Percentiles rank a stretch among this genome's conserved stretches.
phyloP scores from a whole-genome alignment of 2,113 vertebrate genomes.

The Parus major region DNA sequence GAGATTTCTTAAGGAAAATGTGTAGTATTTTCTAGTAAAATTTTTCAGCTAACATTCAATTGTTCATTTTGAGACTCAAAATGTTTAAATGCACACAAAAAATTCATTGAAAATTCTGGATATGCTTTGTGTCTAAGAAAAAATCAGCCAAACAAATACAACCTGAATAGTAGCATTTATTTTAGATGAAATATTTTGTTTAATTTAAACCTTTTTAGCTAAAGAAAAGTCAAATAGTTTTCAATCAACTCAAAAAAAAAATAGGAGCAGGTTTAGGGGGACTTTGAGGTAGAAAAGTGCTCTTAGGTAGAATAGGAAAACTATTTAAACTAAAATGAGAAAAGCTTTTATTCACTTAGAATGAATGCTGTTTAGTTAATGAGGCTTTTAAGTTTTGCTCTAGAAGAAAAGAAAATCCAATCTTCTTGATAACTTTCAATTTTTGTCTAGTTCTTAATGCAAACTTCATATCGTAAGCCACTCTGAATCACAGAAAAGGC shows the following conservation, averaged over 20 bases:
- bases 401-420: not conserved
- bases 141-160: not conserved
- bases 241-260: not conserved
- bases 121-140: not conserved
- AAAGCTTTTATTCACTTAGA: not conserved
- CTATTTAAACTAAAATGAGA: not conserved
- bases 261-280: rapidly evolving
- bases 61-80: not conserved
- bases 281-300: not conserved
- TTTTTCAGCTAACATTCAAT: not conserved
- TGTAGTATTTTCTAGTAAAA: not conserved
- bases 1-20: not conserved
- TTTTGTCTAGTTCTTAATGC: not conserved
- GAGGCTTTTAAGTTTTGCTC: not conserved
- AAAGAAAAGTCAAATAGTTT: not conserved
- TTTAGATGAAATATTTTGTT: not conserved
- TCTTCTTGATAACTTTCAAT: not conserved
- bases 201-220: not conserved
- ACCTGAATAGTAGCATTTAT: not conserved
- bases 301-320: not conserved
- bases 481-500: not conserved
- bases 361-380: not conserved
- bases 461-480: not conserved
- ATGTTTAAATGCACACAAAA: not conserved
- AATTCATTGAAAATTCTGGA: rapidly evolving